Evolutionary conservation across 2,113 vertebrate genomes (phyloP), one percentile per base, ranked within the genome.

Genomic region (Ammodytes dubius): DNA sequence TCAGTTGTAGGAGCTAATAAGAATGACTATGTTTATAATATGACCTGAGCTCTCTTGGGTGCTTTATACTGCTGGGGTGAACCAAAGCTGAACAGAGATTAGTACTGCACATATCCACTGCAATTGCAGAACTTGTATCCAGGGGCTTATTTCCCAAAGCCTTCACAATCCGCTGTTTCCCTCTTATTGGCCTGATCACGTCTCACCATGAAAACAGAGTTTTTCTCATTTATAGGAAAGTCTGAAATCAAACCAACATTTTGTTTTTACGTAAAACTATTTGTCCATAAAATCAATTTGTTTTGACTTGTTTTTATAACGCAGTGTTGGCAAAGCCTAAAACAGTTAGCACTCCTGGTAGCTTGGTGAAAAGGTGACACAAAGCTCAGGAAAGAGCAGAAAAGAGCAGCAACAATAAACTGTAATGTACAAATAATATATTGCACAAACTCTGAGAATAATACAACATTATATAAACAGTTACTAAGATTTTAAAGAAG

Each of bases 21-120:
- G 67, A 87, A 85, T 74, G 78, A 86, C 83, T 84, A 88, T 91
- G 66, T 90, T 77, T 27, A 27, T 27, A 27, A 86, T 81, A 91
- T 87, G 87, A 87, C 84, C 86, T 81, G 77, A 69, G 60, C 74
- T 74, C 69, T 54, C 42, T 49, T n/a, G 84, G 54, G 75, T 74
- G 79, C 77, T 86, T 85, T 81, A 69, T 53, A 50, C 58, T 40
- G 57, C 71, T 17, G 53, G 77, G 50, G 39, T 81, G 67, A 88
- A 87, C 47, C 56, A 67, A 66, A 78, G 79, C 82, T 60, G 68
- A 74, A 58, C 61, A 66, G 52, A 81, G 70, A 82, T 82, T 82
- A 77, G 74, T 49, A 56, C 77, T 66, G 66, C 72, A 75, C 79
- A 81, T 61, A 54, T 75, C 46, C 63, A 67, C 77, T 81, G 74